These are phyloP conservation scores for Alsophila aescularia DNA, from an alignment of 2,888 invertebrate species.

Conservation along the genomic window DNA sequence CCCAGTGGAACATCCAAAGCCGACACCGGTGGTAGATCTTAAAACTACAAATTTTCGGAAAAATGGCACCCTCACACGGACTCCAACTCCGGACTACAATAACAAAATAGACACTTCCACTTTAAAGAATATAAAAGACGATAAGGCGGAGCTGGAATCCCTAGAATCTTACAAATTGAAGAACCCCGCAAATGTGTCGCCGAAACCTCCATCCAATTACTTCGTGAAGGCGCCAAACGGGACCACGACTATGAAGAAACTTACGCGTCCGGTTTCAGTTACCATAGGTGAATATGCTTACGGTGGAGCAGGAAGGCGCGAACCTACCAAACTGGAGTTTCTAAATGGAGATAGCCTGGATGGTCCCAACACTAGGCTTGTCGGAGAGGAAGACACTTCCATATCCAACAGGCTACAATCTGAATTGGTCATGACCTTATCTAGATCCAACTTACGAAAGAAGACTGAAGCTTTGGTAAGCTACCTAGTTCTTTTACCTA, in stretches of 20 bases:
- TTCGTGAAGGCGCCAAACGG: slow-evolving; percentile 85
- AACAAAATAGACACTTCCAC: slow-evolving; percentile 59
- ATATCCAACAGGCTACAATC: slow-evolving; percentile 88
- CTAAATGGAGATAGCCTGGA: slow-evolving; percentile 78
- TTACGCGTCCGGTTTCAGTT: slow-evolving; percentile 86
- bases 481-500: slow-evolving; percentile 25
- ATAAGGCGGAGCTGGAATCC: slow-evolving; percentile 89
- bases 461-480: slow-evolving; percentile 87
- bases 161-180: slow-evolving; percentile 90
- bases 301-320: slow-evolving; percentile 81
- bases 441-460: slow-evolving; percentile 90
- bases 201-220: slow-evolving; percentile 88
- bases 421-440: slow-evolving; percentile 89
- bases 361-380: slow-evolving; percentile 52
- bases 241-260: slow-evolving; percentile 84
- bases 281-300: slow-evolving; percentile 89
- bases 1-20: slow-evolving; percentile 31
- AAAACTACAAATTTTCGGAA: slow-evolving; percentile 62
- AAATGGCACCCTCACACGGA: slow-evolving; percentile 64
- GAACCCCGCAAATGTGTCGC: slow-evolving; percentile 84
- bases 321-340: slow-evolving; percentile 90
- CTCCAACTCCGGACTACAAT: slow-evolving; percentile 74
- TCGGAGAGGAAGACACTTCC: slow-evolving; percentile 72
- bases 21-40: slow-evolving; percentile 43
- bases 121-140: slow-evolving; percentile 66